Evolutionary conservation across 2,113 vertebrate genomes (phyloP).

Genomic region (Triplophysa dalaica): DNA sequence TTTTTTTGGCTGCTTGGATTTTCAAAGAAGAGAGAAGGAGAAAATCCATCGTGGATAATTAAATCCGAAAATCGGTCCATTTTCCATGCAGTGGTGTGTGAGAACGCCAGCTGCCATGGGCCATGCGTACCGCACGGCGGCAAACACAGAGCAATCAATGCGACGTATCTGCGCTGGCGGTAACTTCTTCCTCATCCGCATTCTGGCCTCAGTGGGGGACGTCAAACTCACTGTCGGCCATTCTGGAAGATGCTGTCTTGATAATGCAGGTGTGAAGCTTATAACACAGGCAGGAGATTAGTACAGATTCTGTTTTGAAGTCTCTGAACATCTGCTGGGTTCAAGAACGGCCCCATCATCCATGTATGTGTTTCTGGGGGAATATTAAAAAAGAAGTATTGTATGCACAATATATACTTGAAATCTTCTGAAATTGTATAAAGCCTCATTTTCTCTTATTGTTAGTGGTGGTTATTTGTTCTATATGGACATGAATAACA

Average conservation of each 20-base stretch:
- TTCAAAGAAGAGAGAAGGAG: conserved; percentile 49
- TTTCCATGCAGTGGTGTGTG: conserved; percentile 77
- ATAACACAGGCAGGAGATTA: conserved; percentile 50
- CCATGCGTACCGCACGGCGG: conserved; percentile 62
- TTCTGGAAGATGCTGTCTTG: conserved; percentile 37
- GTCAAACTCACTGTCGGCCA: conserved; percentile 23
- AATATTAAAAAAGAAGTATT: conserved; percentile 5
- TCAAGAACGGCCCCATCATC: conserved; percentile 16
- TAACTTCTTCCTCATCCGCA: conserved; percentile 38
- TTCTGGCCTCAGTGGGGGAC: conserved; percentile 36
- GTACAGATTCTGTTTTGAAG: conserved; percentile 47
- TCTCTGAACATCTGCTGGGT: conserved; percentile 43
- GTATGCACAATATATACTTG: background rate
- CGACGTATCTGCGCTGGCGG: conserved; percentile 39
- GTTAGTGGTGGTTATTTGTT: too few species aligned
- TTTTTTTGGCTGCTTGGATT: conserved; percentile 55
- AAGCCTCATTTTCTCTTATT: too few species aligned
- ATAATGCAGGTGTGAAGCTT: conserved; percentile 48
- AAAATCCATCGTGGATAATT: conserved; percentile 71
- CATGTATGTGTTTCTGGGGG: conserved; percentile 18
- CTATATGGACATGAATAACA: too few species aligned
- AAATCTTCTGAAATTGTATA: background rate
- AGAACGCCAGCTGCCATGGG: conserved; percentile 73
- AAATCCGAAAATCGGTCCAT: conserved; percentile 71
- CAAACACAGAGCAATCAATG: conserved; percentile 63